These are phyloP conservation scores for Quadroppia sp. DNA, from an alignment of 2,888 invertebrate genomes.

Conservation along the genomic window DNA sequence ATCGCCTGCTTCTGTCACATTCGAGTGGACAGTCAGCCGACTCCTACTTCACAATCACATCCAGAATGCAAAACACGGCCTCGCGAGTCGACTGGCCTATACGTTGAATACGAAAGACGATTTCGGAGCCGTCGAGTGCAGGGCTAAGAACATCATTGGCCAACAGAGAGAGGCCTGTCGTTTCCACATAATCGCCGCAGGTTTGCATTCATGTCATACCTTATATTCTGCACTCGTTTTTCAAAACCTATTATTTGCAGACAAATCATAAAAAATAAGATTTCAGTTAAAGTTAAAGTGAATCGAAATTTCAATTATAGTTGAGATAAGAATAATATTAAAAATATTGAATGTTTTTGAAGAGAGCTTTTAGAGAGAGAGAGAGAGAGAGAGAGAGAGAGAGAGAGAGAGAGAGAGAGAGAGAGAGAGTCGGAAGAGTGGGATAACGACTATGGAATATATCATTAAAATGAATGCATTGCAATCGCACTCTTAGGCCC, in stretches of 20 bases:
- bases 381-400: slow-evolving; percentile 15
- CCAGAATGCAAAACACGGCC: slow-evolving; percentile 3
- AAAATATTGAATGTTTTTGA: no score
- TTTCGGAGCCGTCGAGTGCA: slow-evolving; percentile 11
- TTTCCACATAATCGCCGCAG: slow-evolving; percentile 28
- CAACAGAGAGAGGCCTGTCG: slow-evolving; percentile 9
- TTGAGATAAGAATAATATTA: no score
- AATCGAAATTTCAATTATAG: no score
- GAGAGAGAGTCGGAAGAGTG: neutral
- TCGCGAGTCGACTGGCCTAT: slow-evolving; percentile 8
- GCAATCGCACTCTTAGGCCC: neutral
- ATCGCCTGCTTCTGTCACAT: slow-evolving; percentile 33
- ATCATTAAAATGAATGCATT: neutral
- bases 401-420: neutral
- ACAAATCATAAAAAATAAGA: neutral
- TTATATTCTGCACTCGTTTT: neutral
- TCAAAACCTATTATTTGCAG: neutral
- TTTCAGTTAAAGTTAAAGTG: no score
- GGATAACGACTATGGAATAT: neutral
- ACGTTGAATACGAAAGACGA: neutral
- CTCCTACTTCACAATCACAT: neutral
- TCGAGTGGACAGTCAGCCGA: slow-evolving; percentile 22
- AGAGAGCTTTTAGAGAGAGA: neutral
- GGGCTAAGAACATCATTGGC: slow-evolving; percentile 20
- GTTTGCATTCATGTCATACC: neutral